phyloP scores from a whole-genome alignment of 1,140 invertebrate genomes.

The Papilio glaucus region DNA sequence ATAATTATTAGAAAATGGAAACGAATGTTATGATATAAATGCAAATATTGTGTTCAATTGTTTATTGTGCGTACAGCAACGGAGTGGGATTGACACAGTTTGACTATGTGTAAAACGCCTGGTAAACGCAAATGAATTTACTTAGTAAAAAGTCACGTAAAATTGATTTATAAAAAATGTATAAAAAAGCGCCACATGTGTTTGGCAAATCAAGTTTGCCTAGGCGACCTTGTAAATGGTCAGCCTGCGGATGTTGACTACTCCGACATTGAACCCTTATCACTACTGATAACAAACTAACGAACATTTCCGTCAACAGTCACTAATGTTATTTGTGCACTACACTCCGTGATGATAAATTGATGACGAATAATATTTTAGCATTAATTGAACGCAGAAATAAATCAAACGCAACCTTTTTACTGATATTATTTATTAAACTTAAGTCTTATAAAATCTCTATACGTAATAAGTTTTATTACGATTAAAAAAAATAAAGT shows the following conservation, averaged over 20 bases:
- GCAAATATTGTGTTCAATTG: no score
- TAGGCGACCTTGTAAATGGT: background rate
- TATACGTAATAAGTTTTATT: no score
- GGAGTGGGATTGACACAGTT: no score
- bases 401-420: background rate
- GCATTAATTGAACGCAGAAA: background rate
- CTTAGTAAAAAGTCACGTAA: no score
- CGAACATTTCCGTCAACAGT: conserved; percentile 5
- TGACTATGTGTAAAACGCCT: no score
- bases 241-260: background rate
- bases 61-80: no score
- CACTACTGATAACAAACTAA: background rate
- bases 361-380: background rate
- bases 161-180: no score
- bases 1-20: background rate
- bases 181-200: background rate
- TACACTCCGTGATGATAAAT: background rate
- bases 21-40: no score
- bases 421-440: no score
- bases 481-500: no score
- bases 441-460: no score
- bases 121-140: no score
- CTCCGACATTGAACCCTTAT: conserved; percentile 14
- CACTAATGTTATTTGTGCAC: background rate
- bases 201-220: background rate